Base-by-base conservation (phyloP, 2,888 invertebrate species). In the Carpatolechia fugitivella region DNA sequence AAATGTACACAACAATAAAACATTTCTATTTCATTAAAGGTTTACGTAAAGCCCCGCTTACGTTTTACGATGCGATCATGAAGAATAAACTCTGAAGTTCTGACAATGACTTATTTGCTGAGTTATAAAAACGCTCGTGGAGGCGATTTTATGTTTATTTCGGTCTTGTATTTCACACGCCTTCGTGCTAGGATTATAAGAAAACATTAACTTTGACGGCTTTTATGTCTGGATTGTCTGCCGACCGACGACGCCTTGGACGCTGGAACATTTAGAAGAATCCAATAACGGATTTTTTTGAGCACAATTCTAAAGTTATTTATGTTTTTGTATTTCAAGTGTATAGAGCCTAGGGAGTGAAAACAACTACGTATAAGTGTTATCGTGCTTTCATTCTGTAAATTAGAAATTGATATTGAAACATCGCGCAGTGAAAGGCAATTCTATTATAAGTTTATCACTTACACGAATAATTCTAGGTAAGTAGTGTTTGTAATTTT, bases 91-190 rank as follows among this genome's bases (percentile, higher is more conserved):
- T 63, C 68, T 68, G 64, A 67, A 72, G 66, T 73, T 73, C 72
- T 72, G 72, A 78, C 80, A 80, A 80, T 82, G 78, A 78, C 76
- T 82, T 82, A 80, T 82, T 80, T 77, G 74, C 73, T 54, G 70
- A 76, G 82, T 78, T 77, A 73, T 83, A 83, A 84, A 84, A 80
- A 78, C 66, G 65, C 61, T 62, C 63, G 60, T 64, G 65, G 66
- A 70, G 64, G 66, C 71, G 61, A 70, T 78, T 80, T 82, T 80
- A 82, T 78, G 76, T 80, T 80, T 76, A 78, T 78, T 78, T 67
- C 70, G 62, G 68, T 70, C 73, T 76, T 78, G 78, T 79, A 78
- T 81, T 83, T 82, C 80, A 78, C 79, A 81, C 76, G 80, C 77
- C 75, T 72, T 72, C 72, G 69, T 71, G 72, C 64, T 72, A 63